Percentiles rank a stretch among this genome's conserved stretches.
phyloP scores from a whole-genome alignment of 2,797 vertebrate genomes.

The Sylvilagus floridanus region DNA sequence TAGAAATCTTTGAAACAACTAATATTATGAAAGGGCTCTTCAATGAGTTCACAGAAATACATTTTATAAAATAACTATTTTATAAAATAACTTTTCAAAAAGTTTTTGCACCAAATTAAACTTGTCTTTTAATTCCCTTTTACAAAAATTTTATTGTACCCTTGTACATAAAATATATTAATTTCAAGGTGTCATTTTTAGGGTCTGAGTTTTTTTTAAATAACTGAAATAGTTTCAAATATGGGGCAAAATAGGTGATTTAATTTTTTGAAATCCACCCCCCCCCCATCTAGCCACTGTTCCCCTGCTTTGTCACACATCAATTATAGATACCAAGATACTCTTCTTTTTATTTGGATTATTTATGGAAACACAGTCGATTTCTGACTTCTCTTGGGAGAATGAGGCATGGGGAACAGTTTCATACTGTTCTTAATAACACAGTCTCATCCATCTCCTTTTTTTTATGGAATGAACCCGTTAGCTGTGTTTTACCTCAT shows the following conservation, averaged over 20 bases:
- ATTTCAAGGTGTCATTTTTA: background rate
- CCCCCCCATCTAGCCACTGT: accelerated
- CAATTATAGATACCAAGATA: conserved; percentile 39
- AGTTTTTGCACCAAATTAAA: too few relatives aligned
- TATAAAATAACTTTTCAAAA: too few relatives aligned
- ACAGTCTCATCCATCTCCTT: background rate
- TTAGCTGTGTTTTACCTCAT: background rate
- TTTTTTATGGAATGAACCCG: background rate
- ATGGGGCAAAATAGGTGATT: background rate
- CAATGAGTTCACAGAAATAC: too few relatives aligned
- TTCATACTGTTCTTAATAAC: conserved; percentile 4
- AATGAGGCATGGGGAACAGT: background rate
- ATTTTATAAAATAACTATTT: too few relatives aligned
- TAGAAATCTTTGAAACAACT: background rate
- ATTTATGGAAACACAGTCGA: conserved; percentile 38
- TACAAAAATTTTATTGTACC: background rate
- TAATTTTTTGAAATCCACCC: background rate
- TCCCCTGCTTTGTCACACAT: background rate
- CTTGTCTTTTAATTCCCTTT: background rate
- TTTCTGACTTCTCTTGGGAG: conserved; percentile 18
- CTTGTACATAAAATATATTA: background rate
- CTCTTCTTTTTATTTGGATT: conserved; percentile 42
- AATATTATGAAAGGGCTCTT: too few relatives aligned
- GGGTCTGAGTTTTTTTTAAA: background rate
- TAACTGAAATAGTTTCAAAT: conserved; percentile 41